Evolutionary conservation across 2,797 vertebrate species (phyloP).

Genomic region (Mionectes olivaceus): DNA sequence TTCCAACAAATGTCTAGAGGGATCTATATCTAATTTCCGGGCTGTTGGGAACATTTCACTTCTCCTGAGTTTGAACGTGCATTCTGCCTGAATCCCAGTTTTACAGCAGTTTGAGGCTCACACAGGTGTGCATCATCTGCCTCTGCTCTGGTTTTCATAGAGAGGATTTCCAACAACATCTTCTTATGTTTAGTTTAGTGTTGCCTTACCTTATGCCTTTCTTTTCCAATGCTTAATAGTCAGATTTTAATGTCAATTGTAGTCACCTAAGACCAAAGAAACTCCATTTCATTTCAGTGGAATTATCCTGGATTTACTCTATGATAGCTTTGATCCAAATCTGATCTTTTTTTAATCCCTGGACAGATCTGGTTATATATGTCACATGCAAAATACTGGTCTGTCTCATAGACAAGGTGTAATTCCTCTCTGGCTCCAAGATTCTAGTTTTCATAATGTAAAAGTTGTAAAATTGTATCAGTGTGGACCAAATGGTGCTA

Average conservation of each 20-base stretch:
- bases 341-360: background rate
- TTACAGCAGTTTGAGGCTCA: background rate
- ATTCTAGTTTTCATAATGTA: background rate
- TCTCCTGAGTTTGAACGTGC: background rate
- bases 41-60: background rate
- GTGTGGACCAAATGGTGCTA: background rate
- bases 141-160: background rate
- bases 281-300: background rate
- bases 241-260: background rate
- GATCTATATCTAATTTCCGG: background rate
- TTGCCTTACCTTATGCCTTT: background rate
- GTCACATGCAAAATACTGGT: background rate
- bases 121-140: background rate
- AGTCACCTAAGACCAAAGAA: background rate
- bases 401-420: background rate
- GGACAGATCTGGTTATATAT: background rate
- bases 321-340: background rate
- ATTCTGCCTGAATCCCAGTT: background rate
- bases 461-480: background rate
- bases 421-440: background rate
- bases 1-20: background rate
- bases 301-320: constrained; percentile 6
- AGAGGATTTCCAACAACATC: constrained; percentile 3
- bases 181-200: background rate
- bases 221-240: background rate